phyloP scores from a whole-genome alignment of 1,140 invertebrate genomes.

The Heterodera schachtii region DNA sequence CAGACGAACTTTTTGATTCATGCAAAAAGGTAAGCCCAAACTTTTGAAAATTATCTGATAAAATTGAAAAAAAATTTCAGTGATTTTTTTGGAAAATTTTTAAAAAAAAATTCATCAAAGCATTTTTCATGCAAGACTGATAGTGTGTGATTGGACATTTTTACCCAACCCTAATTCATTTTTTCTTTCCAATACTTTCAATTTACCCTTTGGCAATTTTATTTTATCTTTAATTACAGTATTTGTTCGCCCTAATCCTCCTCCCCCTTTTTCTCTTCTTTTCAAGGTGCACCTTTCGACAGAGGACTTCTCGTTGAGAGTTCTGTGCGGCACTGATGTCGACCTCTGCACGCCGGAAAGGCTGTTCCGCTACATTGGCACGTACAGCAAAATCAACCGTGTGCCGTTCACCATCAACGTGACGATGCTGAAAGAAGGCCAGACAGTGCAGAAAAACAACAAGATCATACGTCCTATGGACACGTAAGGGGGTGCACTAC shows the following conservation, averaged over 20 bases:
- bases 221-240: not conserved
- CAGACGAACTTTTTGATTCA: constrained; percentile 50
- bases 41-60: not conserved
- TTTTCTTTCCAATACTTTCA: too few relatives aligned
- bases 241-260: not conserved
- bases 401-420: constrained; percentile 57
- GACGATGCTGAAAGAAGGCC: constrained; percentile 20
- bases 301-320: constrained; percentile 40
- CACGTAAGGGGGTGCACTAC: not conserved
- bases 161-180: too few relatives aligned
- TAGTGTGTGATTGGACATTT: not conserved
- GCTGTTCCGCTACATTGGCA: constrained; percentile 55
- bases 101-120: too few relatives aligned
- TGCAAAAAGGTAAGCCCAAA: constrained; percentile 39
- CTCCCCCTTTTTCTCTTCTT: constrained; percentile 9
- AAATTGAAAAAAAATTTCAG: too few relatives aligned
- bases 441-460: constrained; percentile 4
- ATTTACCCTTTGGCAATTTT: not conserved
- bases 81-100: too few relatives aligned
- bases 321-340: constrained; percentile 47
- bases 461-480: constrained; percentile 29
- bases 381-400: constrained; percentile 49
- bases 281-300: constrained; percentile 41
- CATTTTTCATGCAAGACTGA: not conserved
- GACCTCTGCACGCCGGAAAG: constrained; percentile 47